Base-by-base conservation (phyloP, 2,797 vertebrate species). In the Austrolebias charrua region DNA sequence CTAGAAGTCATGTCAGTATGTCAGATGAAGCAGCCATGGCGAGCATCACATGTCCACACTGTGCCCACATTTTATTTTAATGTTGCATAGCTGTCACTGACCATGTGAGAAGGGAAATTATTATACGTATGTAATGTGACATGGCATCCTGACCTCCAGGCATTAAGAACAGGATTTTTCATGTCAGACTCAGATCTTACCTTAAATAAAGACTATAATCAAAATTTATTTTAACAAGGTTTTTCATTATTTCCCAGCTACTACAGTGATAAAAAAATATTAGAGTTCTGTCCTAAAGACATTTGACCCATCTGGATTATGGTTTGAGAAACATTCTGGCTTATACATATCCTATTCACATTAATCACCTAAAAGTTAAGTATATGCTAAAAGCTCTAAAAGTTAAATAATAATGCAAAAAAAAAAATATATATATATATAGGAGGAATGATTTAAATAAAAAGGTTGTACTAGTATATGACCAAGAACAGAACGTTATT, bases 101-200 rank as follows among this genome's bases (percentile, higher is more conserved):
- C 33, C 45, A 40, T 29, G 43, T 55, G 19, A 12, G 33, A 35
- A 48, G 33, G 40, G 24, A 40, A 48, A 19, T 48, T n/a, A 49
- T 55, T 47, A n/a, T 29, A 40, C 11, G 42, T 38, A 29, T 64
- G 35, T 49, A 48, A 42, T 64, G 33, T 42, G 61, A 47, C 59
- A 60, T 5, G 4, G 35, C 12, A 11, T 15, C 33, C 24, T 4
- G 35, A 18, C 11, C 43, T 24, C 18, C 24, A 20, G 45, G 51
- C 43, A n/a, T 14, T 43, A 6, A 16, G 40, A 14, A 19, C 59
- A 51, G 47, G 13, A 29, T 29, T 29, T 40, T 6, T 4, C 11
- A 15, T 48, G 44, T 55, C 61, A 64, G 20, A 31, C 18, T 55
- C 61, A 64, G 20, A 31, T 14, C 20, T 60, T 61, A 61, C 43